A percentile compares a stretch with the other conserved stretches of the same genome.
These are phyloP conservation scores for Andrena trimmerana DNA, from an alignment of 2,888 invertebrate species.

Conservation along the genomic window DNA sequence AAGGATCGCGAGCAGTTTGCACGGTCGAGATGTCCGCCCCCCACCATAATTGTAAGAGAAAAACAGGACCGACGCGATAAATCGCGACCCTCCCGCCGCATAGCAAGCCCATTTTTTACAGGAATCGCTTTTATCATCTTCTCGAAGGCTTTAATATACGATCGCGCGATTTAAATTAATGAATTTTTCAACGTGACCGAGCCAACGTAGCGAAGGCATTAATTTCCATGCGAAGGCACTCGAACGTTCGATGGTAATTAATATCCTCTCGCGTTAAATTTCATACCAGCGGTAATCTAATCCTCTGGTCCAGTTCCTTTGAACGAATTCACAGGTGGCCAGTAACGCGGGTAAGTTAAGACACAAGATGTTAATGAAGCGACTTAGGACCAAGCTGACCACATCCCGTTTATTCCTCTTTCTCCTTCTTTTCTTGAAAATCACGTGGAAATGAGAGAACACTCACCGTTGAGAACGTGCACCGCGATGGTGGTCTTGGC, in stretches of 20 bases:
- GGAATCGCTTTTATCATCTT: not conserved
- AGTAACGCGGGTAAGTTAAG: not conserved
- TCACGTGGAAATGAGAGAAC: not conserved
- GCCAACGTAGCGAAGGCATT: slow-evolving; percentile 20
- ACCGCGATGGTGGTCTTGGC: slow-evolving; percentile 87
- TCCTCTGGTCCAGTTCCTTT: not conserved
- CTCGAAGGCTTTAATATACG: slow-evolving; percentile 33
- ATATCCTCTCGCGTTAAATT: slow-evolving; percentile 18
- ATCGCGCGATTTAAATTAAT: slow-evolving; percentile 40
- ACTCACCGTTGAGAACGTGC: slow-evolving; percentile 88
- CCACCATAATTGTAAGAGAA: slow-evolving; percentile 10
- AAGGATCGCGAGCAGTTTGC: slow-evolving; percentile 14
- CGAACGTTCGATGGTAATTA: slow-evolving; percentile 28
- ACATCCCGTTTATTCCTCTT: not conserved
- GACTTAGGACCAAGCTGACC: not conserved
- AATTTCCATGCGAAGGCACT: not conserved
- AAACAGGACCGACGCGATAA: slow-evolving; percentile 28
- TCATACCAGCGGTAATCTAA: slow-evolving; percentile 13
- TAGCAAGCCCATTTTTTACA: slow-evolving; percentile 6
- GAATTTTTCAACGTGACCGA: slow-evolving; percentile 35
- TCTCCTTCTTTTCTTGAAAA: not conserved
- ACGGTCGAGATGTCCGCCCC: not conserved
- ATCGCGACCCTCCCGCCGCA: slow-evolving; percentile 7
- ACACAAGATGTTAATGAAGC: not conserved
- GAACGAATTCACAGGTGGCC: not conserved